Evolutionary conservation across 2,797 vertebrate species (phyloP), one percentile per base, ranked within the genome.

Genomic region (Huso huso): DNA sequence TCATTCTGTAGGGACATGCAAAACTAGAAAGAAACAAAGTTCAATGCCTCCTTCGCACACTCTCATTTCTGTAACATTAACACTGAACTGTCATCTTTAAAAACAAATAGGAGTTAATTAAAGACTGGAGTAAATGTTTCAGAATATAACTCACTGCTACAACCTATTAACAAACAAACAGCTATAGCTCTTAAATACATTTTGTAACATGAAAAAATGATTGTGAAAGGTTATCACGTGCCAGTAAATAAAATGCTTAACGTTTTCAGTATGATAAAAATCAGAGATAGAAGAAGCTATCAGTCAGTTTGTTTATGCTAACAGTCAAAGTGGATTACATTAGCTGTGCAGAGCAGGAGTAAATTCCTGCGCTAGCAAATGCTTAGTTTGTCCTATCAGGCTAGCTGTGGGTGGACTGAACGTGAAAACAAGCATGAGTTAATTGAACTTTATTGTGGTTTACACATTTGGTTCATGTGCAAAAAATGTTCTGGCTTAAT

Each of bases 381-480:
- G 69, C 64, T 65, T 67, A 37, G 23, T 37, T 37, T 37, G 23
- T 37, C 23, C 23, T 37, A 37, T 37, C 23, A 37, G 23, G 23
- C 23, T 37, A 37, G 23, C 23, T 37, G 23, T 37, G 23, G 58
- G 51, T 67, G 67, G 71, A 62, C 2, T 76, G 77, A 84, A 80
- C 75, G 18, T 67, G 74, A 73, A 71, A 80, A 75, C 79, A 80
- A 84, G 77, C 82, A 79, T 80, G 74, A 66, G 70, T 69, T 80
- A n/a, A 62, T 75, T 79, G 75, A 78, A 77, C 74, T 71, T 50
- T 70, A 78, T 57, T 65, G 77, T 79, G 78, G 82, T 76, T 81
- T 79, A 72, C 81, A 81, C 81, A 80, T 82, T 81, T 81, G 81
- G 82, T 74, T 76, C 70, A 71, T 77, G 72, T 78, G 76, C 74